These are phyloP conservation scores for Melieria crassipennis DNA, from an alignment of 2,888 invertebrate genomes.

Conservation along the genomic window DNA sequence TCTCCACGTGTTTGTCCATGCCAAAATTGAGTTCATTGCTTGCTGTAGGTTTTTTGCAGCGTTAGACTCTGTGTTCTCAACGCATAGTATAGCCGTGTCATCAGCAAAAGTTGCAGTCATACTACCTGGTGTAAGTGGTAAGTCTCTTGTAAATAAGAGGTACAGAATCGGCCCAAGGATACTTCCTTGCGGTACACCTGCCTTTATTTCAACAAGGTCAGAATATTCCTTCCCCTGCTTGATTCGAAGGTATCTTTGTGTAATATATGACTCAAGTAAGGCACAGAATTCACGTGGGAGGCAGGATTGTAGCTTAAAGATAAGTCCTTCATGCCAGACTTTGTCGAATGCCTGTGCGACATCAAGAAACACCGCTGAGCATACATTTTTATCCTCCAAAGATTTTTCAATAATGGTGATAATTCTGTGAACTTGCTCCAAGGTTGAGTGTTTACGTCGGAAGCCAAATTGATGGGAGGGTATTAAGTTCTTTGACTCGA, in stretches of 20 bases:
- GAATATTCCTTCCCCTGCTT: background rate
- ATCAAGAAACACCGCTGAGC: constrained; percentile 32
- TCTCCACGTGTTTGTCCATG: background rate
- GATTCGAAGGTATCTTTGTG: background rate
- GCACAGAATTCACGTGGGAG: background rate
- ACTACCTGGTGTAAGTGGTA: background rate
- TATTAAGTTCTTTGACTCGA: background rate
- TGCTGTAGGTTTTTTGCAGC: background rate
- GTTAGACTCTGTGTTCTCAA: background rate
- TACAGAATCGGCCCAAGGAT: background rate
- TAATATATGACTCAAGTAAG: background rate
- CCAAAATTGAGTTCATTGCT: background rate
- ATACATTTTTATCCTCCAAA: constrained; percentile 11
- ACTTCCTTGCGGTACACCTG: constrained; percentile 9
- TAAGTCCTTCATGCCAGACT: too few species aligned
- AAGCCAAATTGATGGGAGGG: constrained; percentile 33
- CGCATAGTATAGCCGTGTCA: background rate
- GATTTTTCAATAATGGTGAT: constrained; percentile 24
- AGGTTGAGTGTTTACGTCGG: constrained; percentile 34
- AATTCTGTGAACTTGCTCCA: constrained; percentile 24
- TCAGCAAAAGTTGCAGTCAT: constrained; percentile 3
- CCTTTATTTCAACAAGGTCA: background rate
- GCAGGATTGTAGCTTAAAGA: too few species aligned
- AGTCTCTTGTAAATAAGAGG: background rate
- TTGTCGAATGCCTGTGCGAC: constrained; percentile 14